These are phyloP conservation scores for Pocillopora grandis DNA, from an alignment of 92 coral and sea anemone genomes.

Conservation along the genomic window DNA sequence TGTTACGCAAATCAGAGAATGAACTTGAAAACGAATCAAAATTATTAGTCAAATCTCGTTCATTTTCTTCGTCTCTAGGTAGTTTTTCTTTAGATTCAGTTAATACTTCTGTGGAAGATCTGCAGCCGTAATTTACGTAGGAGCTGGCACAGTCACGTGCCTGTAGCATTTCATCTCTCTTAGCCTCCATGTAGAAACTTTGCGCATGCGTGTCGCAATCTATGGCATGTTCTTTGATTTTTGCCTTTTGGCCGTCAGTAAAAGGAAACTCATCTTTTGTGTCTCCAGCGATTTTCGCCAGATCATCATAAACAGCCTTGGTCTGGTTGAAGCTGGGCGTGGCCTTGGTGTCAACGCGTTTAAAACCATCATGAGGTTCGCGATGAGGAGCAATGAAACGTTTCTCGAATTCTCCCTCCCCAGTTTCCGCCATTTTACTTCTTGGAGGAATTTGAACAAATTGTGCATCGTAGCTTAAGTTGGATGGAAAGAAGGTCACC, in stretches of 20 bases:
- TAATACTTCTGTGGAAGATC: conserved; percentile 18
- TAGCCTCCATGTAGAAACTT: conserved; percentile 26
- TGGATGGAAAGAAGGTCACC: conserved; percentile 40
- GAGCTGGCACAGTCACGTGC: conserved; percentile 20
- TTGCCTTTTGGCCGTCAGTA: background rate
- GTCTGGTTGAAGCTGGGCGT: background rate
- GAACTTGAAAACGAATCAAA: conserved; percentile 9
- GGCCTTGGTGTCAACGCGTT: background rate
- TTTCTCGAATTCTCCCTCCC: conserved; percentile 3
- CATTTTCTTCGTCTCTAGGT: too few species aligned
- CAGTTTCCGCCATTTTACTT: background rate
- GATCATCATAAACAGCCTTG: background rate
- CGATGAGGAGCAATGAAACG: background rate
- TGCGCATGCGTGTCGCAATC: background rate
- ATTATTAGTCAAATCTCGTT: background rate
- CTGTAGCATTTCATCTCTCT: background rate
- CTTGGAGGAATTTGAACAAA: conserved; percentile 35
- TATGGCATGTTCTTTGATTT: conserved; percentile 29
- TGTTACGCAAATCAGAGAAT: background rate
- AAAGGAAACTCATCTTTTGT: background rate
- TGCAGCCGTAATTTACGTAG: conserved; percentile 21
- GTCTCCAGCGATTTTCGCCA: background rate
- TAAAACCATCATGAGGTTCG: background rate
- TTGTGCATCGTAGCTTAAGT: conserved; percentile 30
- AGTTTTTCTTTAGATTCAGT: background rate